A percentile compares a stretch with the other conserved stretches of the same genome.
Conservation (phyloP, 2,113 vertebrate species). For the Sula dactylatra region DNA sequence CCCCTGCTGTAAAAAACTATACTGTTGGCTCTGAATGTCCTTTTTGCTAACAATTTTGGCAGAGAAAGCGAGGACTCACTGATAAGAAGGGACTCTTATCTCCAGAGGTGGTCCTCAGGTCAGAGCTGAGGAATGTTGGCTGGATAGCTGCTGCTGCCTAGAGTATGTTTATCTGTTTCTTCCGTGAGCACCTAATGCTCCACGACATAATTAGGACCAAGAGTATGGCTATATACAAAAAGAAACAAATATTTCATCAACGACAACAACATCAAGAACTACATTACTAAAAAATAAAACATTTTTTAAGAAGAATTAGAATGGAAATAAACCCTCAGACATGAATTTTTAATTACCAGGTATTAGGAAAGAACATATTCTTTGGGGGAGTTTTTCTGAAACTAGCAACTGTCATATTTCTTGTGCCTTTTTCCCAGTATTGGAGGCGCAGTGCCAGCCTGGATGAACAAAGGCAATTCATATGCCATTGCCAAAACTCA, state of each 20-base stretch:
- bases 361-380: not conserved
- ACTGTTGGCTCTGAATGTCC: not conserved
- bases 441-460: not conserved
- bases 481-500: not conserved
- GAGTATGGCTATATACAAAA: not conserved
- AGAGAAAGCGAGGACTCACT: not conserved
- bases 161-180: not conserved
- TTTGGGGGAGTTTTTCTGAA: not conserved
- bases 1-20: not conserved
- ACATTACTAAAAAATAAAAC: not conserved
- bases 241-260: not conserved
- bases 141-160: not conserved
- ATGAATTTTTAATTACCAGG: not conserved
- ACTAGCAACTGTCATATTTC: not conserved
- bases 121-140: constrained; percentile 58
- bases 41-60: constrained; percentile 1
- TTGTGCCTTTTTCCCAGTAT: not conserved
- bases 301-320: not conserved
- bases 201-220: not conserved
- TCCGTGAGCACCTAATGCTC: constrained; percentile 1
- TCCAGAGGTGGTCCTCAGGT: constrained; percentile 51
- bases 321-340: not conserved
- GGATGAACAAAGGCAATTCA: not conserved
- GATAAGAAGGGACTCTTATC: constrained; percentile 45
- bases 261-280: not conserved